These are phyloP conservation scores for Ceratotherium simum DNA, from an alignment of 2,113 vertebrate genomes.

Conservation along the genomic window DNA sequence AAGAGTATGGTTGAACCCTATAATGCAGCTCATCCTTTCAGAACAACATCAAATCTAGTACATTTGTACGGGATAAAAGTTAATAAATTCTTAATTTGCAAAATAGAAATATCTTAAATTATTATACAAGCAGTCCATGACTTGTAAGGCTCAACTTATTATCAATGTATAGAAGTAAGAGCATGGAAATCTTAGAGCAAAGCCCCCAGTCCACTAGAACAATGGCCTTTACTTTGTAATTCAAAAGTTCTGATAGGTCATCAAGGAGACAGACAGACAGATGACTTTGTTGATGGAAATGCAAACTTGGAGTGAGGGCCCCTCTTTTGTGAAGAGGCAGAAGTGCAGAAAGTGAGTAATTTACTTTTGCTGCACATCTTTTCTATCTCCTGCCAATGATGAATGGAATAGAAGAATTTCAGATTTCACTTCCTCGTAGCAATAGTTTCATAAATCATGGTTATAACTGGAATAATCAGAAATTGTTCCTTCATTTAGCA, in stretches of 20 bases:
- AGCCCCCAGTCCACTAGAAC: not conserved
- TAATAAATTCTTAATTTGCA: not conserved
- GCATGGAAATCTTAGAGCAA: not conserved
- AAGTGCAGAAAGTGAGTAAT: not conserved
- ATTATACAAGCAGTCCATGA: not conserved
- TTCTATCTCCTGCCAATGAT: not conserved
- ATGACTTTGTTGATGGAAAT: not conserved
- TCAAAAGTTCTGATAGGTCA: not conserved
- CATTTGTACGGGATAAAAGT: not conserved
- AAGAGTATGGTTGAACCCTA: not conserved
- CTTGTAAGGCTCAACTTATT: not conserved
- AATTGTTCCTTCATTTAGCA: slow-evolving; percentile 32
- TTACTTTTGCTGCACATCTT: not conserved
- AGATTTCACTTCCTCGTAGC: slow-evolving; percentile 31
- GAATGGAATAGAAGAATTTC: not conserved
- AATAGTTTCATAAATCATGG: not conserved
- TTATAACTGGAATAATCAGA: not conserved
- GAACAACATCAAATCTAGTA: not conserved
- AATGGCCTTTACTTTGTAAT: not conserved
- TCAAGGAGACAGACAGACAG: not conserved
- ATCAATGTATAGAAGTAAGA: not conserved
- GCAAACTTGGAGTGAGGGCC: not conserved
- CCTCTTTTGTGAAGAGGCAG: not conserved
- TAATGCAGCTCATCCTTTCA: not conserved
- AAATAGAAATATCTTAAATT: slow-evolving; percentile 39